phyloP scores from a whole-genome alignment of 2,888 invertebrate genomes.

The Tricholauxania praeusta region DNA sequence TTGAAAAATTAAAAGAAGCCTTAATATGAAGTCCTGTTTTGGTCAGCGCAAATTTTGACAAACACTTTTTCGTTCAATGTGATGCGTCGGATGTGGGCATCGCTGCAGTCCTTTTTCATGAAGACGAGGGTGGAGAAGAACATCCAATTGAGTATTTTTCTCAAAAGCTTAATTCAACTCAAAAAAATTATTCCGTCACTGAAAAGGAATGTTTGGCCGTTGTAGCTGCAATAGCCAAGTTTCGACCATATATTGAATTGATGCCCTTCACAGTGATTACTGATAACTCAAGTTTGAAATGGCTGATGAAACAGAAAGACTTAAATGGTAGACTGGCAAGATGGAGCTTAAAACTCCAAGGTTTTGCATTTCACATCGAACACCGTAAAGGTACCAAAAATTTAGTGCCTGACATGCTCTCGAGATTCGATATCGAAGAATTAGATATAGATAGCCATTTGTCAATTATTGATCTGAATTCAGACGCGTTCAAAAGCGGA shows the following conservation, averaged over 20 bases:
- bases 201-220: constrained; percentile 41
- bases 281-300: no score
- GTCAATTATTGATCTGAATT: not conserved
- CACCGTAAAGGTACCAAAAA: constrained; percentile 50
- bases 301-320: no score
- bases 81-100: constrained; percentile 16
- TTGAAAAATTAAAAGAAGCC: no score
- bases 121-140: constrained; percentile 3
- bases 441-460: not conserved
- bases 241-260: no score
- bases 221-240: no score
- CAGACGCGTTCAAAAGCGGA: not conserved
- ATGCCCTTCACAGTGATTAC: no score
- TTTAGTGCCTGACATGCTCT: constrained; percentile 50
- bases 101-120: constrained; percentile 14
- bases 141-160: constrained; percentile 1
- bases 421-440: constrained; percentile 35
- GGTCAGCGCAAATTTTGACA: no score
- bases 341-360: constrained; percentile 47
- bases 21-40: no score
- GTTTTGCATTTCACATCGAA: constrained; percentile 42
- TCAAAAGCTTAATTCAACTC: no score
- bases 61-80: no score
- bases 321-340: no score
- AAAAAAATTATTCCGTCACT: no score